Conservation (phyloP, 1,140 invertebrate species). For the Drosophila arawakana region DNA sequence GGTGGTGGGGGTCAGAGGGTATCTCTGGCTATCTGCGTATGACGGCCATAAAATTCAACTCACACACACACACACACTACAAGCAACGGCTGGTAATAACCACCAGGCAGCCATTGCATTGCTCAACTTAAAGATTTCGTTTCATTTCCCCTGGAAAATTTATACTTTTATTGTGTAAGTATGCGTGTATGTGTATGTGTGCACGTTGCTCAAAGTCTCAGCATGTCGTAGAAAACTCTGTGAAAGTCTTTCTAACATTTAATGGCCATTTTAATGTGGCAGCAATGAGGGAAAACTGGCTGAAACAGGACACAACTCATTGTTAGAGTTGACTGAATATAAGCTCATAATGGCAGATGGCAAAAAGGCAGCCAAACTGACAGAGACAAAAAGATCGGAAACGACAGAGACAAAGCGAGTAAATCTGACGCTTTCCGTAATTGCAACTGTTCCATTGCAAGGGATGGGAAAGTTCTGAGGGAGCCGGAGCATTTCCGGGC, state of each 20-base stretch:
- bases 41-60: conserved; percentile 78
- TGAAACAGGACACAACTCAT: conserved; percentile 12
- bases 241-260: conserved; percentile 33
- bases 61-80: conserved; percentile 38
- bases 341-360: conserved; percentile 9
- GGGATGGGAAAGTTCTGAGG: background rate
- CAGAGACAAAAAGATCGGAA: background rate
- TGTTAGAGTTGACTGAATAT: conserved; percentile 1
- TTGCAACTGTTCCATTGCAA: conserved; percentile 42
- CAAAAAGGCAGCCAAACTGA: background rate
- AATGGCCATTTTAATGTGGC: conserved; percentile 71
- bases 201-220: background rate
- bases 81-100: conserved; percentile 57
- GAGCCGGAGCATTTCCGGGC: conserved; percentile 4
- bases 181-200: background rate
- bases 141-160: conserved; percentile 60
- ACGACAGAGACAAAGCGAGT: background rate
- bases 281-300: background rate
- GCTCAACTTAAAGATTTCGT: conserved; percentile 63
- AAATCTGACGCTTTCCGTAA: conserved; percentile 47
- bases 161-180: conserved; percentile 20
- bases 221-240: background rate
- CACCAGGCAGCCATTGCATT: conserved; percentile 73
- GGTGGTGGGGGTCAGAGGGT: background rate
- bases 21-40: conserved; percentile 70